Percentiles rank a stretch among this genome's conserved stretches.
Evolutionary conservation across 2,888 invertebrate genomes (phyloP).

Genomic region (Lycia hirtaria): DNA sequence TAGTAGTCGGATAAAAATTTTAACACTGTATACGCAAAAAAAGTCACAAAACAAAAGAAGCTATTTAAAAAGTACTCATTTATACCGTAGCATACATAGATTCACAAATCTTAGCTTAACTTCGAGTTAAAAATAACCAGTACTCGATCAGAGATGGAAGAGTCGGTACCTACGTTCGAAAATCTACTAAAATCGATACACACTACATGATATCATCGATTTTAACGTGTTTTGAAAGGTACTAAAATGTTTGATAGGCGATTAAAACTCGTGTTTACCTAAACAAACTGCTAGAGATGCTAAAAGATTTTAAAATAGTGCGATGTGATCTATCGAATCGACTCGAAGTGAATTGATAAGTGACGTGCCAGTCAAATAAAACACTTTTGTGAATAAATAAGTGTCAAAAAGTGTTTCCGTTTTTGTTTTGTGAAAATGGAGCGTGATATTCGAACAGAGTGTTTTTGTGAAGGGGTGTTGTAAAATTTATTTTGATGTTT

Average conservation of each 20-base stretch:
- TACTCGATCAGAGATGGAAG: conserved; percentile 36
- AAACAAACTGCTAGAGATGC: conserved; percentile 28
- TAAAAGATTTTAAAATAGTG: conserved; percentile 32
- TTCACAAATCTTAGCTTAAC: conserved; percentile 33
- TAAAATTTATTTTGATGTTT: conserved; percentile 30
- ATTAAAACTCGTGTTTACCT: conserved; percentile 41
- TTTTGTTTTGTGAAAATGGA: neutral
- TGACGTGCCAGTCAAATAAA: conserved; percentile 12
- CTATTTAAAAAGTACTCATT: too few species aligned
- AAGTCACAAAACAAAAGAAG: neutral
- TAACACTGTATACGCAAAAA: neutral
- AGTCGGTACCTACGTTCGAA: conserved; percentile 34
- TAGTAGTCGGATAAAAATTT: neutral
- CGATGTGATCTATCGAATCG: conserved; percentile 19
- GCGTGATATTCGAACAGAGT: conserved; percentile 20
- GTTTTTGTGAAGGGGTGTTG: conserved; percentile 22
- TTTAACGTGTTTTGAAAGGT: conserved; percentile 19
- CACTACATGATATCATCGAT: conserved; percentile 21
- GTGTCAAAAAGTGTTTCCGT: neutral
- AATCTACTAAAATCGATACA: neutral
- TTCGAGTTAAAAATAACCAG: conserved; percentile 49
- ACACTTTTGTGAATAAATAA: neutral
- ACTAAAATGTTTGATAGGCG: conserved; percentile 25
- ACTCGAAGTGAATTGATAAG: conserved; percentile 16
- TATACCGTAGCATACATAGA: conserved; percentile 18